Evolutionary conservation across 2,113 vertebrate genomes (phyloP).

Genomic region (Campylomormyrus tamandua): DNA sequence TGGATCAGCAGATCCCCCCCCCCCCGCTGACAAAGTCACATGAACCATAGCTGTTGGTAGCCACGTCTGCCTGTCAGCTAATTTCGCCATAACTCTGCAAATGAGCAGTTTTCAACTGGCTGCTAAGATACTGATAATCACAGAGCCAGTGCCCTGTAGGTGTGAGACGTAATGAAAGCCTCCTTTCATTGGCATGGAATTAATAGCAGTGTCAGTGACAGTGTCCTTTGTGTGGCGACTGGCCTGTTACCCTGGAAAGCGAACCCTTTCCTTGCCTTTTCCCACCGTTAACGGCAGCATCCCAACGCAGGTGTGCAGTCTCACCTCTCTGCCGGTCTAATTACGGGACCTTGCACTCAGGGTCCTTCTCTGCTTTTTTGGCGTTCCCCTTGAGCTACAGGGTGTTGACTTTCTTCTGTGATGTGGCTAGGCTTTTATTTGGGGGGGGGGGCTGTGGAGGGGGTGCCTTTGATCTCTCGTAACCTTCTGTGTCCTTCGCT

Average conservation of each 20-base stretch:
- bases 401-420: not conserved
- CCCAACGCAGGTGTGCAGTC: not conserved
- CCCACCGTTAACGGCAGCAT: too few species aligned
- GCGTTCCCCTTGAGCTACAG: not conserved
- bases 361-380: not conserved
- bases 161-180: not conserved
- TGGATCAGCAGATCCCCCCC: not conserved
- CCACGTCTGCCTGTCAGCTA: not conserved
- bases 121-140: not conserved
- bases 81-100: not conserved
- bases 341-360: not conserved
- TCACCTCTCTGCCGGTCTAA: not conserved
- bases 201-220: constrained; percentile 28
- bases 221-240: not conserved
- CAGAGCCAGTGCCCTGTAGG: not conserved
- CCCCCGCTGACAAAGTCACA: not conserved
- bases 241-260: not conserved
- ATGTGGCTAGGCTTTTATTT: not conserved
- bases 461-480: not conserved
- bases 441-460: not conserved
- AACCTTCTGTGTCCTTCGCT: not conserved
- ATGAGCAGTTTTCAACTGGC: not conserved
- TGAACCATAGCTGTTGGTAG: not conserved
- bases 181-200: constrained; percentile 15
- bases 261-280: not conserved